Conservation (phyloP, 2,113 vertebrate species). For the Pitta sordida region DNA sequence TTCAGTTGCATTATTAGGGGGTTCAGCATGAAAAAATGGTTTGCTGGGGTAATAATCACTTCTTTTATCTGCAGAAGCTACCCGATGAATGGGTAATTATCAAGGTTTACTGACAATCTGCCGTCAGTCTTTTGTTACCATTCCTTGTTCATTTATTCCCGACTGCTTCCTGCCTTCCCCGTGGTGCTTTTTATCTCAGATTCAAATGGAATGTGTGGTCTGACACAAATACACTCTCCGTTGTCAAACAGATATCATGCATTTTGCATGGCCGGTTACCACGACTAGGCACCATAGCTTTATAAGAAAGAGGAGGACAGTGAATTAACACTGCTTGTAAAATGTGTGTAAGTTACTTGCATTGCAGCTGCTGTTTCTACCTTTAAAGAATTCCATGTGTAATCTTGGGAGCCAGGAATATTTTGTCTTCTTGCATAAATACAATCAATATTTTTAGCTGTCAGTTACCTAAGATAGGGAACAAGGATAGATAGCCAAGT, state of each 20-base stretch:
- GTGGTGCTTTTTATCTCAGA: background rate
- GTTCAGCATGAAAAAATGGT: slow-evolving; percentile 19
- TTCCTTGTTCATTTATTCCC: slow-evolving; percentile 3
- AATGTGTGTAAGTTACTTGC: background rate
- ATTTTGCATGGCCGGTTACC: background rate
- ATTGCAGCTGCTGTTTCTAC: background rate
- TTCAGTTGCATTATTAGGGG: slow-evolving; percentile 2
- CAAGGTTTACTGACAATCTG: slow-evolving; percentile 31
- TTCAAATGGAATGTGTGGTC: background rate
- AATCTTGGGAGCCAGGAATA: background rate
- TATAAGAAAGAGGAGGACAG: background rate
- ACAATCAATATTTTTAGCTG: background rate
- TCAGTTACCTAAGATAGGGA: background rate
- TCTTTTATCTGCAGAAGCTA: slow-evolving; percentile 45
- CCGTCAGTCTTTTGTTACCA: background rate
- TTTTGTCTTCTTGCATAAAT: background rate
- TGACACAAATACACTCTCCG: background rate
- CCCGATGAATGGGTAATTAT: slow-evolving; percentile 32
- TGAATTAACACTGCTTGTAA: background rate
- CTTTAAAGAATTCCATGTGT: background rate
- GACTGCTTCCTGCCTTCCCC: slow-evolving; percentile 31
- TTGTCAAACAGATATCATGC: background rate
- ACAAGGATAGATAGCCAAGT: background rate
- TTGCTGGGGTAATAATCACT: slow-evolving; percentile 27
- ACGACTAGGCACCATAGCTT: background rate